Evolutionary conservation across 2,797 vertebrate species (phyloP), one percentile per base, ranked within the genome.

Genomic region (Pseudocheirus occidentalis): DNA sequence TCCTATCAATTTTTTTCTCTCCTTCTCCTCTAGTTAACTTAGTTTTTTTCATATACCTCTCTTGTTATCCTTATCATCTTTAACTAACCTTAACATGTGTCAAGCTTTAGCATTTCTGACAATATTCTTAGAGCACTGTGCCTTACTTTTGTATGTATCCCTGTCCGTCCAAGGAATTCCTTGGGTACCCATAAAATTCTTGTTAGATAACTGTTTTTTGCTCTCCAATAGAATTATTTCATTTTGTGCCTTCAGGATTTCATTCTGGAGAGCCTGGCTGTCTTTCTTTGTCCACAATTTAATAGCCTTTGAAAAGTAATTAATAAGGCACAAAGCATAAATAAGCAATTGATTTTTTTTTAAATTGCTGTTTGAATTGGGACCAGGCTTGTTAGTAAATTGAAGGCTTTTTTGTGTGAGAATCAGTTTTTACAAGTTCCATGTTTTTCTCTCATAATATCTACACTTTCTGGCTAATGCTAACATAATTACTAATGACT

Each of bases 261-360:
- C 66, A 81, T 46, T 81, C 66, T 81, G 21, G n/a, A 40, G 18
- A 9, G 18, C n/a, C 34, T n/a, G 34, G 34, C 62, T 73, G 5
- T 40, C 34, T 40, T 73, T 34, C 34, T 73, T 73, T 46, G 66
- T 10, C n/a, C 4, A 81, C 52, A 92, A 1, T 94, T 93, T 73
- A 93, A 93, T 3, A 94, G 62, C 50, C 34, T 46, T 94, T 55
- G 56, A 90, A 50, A n/a, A 94, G 40, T 92, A 93, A 91, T 96
- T 93, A 91, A 58, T 59, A 93, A 93, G 93, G 10, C 40, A 93
- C 55, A 24, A 55, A 56, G 91, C 50, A 53, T 91, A 96, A 95
- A 90, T n/a, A 94, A 40, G n/a, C 53, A 62, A 24, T 87, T 95
- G 94, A 31, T n/a, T 73, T 66, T 62, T 55, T 55, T 53, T 16